A percentile compares a stretch with the other conserved stretches of the same genome.
Evolutionary conservation across 1,140 invertebrate species (phyloP).

Genomic region (Lasioglossum baleicum): DNA sequence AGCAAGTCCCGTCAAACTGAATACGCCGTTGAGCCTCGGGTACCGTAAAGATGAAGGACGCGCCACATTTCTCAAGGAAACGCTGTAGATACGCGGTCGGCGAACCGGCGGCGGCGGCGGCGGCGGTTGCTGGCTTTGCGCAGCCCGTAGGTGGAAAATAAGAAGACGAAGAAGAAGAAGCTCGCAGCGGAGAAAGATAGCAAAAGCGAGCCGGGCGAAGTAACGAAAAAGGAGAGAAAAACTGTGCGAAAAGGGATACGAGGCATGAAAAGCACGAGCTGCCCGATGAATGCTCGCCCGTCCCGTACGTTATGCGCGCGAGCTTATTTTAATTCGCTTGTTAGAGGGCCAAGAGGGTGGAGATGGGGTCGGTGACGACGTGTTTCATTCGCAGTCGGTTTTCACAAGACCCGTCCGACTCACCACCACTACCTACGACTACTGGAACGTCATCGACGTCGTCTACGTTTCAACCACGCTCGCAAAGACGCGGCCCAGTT

Average conservation of each 20-base stretch:
- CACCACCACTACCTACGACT: not conserved
- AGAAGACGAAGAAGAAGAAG: no score
- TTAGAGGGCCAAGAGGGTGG: conserved; percentile 31
- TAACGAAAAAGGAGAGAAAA: conserved; percentile 4
- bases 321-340: conserved; percentile 57
- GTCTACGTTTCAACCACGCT: not conserved
- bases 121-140: no score
- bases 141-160: not conserved
- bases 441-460: not conserved
- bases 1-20: conserved; percentile 1
- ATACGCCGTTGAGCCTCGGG: conserved; percentile 9
- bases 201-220: no score
- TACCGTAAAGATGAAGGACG: conserved; percentile 23
- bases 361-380: conserved; percentile 26
- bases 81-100: conserved; percentile 20
- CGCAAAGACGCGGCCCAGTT: conserved; percentile 7
- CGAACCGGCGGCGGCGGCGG: conserved; percentile 5
- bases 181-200: no score
- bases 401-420: not conserved
- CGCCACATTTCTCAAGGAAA: conserved; percentile 35
- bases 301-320: conserved; percentile 29
- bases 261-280: conserved; percentile 37
- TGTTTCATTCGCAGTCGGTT: conserved; percentile 29
- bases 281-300: conserved; percentile 30
- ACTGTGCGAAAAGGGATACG: conserved; percentile 19